Percentiles rank a stretch among this genome's conserved stretches.
Evolutionary conservation across 1,140 invertebrate species (phyloP).

Genomic region (Drosophila sp.): DNA sequence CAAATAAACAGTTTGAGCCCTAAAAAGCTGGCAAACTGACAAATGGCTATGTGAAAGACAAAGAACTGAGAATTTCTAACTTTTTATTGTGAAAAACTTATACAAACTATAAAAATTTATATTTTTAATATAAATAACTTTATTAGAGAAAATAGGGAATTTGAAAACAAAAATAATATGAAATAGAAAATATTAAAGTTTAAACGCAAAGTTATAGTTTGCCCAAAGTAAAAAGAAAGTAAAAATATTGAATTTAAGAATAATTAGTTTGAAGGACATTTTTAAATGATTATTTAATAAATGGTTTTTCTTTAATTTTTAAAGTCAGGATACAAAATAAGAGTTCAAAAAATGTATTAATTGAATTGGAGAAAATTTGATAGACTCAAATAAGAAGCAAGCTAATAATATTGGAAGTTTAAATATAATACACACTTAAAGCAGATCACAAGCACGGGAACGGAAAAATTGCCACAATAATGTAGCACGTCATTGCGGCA

Average conservation of each 20-base stretch:
- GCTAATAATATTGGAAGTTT: neutral
- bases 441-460: neutral
- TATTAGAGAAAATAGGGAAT: conserved; percentile 1
- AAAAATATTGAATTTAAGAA: too few species aligned
- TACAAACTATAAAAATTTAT: conserved; percentile 22
- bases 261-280: too few species aligned
- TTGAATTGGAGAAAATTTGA: neutral
- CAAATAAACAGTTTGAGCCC: conserved; percentile 32
- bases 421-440: conserved; percentile 1
- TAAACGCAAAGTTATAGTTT: too few species aligned
- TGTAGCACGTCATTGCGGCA: conserved; percentile 70
- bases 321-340: neutral
- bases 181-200: too few species aligned
- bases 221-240: too few species aligned
- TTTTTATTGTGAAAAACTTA: conserved; percentile 10
- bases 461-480: conserved; percentile 36
- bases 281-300: too few species aligned
- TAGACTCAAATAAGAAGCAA: conserved; percentile 1
- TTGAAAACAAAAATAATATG: neutral
- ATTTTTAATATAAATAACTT: neutral
- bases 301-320: neutral
- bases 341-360: neutral
- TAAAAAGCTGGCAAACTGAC: conserved; percentile 23
- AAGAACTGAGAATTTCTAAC: neutral
- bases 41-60: conserved; percentile 31